phyloP scores from a whole-genome alignment of 2,888 invertebrate genomes.

The Netelia virgata region DNA sequence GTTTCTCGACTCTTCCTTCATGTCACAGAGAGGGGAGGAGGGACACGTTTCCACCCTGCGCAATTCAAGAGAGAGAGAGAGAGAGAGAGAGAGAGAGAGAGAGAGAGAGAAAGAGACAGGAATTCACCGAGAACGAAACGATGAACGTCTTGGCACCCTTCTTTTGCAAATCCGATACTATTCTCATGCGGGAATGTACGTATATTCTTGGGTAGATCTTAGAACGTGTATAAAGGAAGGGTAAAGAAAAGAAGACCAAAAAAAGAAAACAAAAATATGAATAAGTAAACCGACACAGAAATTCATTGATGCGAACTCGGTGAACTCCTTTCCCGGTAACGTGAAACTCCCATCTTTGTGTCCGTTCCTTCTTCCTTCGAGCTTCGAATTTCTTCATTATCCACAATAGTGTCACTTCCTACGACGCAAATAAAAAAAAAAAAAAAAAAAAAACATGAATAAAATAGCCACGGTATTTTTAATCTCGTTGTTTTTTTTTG shows the following conservation, averaged over 20 bases:
- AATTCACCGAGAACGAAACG: not conserved
- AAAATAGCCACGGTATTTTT: too few species aligned
- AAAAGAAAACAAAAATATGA: too few species aligned
- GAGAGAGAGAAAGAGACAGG: not conserved
- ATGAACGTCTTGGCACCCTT: conserved; percentile 5
- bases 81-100: not conserved
- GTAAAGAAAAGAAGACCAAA: too few species aligned
- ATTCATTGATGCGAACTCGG: not conserved
- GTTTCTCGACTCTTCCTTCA: conserved; percentile 27
- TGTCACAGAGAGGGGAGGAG: not conserved
- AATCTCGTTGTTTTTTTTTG: too few species aligned
- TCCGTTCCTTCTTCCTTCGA: not conserved
- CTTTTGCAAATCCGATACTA: conserved; percentile 7
- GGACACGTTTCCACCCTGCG: too few species aligned
- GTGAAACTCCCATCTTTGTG: too few species aligned
- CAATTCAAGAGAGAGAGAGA: not conserved
- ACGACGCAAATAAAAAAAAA: too few species aligned
- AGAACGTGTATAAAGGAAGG: too few species aligned
- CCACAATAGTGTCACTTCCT: too few species aligned
- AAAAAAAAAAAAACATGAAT: too few species aligned
- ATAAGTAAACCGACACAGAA: too few species aligned
- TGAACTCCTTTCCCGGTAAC: not conserved
- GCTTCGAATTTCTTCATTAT: not conserved
- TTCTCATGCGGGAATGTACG: not conserved
- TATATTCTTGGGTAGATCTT: too few species aligned